Base-by-base conservation (phyloP, 2,113 vertebrate genomes). In the Elephantulus edwardii region DNA sequence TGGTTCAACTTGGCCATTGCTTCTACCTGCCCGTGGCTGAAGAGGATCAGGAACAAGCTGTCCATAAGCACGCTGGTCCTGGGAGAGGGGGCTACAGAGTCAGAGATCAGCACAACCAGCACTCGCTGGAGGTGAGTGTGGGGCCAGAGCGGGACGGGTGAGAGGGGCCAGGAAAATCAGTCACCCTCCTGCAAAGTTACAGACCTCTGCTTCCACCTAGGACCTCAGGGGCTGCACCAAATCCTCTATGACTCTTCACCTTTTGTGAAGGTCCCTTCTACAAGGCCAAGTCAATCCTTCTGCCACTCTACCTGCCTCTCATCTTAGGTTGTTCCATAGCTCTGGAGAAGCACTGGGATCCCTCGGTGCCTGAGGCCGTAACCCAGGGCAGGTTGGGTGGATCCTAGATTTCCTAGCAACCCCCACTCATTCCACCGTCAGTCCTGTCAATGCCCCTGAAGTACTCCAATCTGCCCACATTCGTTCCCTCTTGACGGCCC, bases 1-100 rank as follows among this genome's bases (percentile, higher is more conserved):
- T 99, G 99, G 99, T 98, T 98, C 1, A 98, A 98, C 3, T 12
- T 99, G 0, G 98, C 97, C 0, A n/a, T 97, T 0, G 98, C 98
- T 3, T 98, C 97, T 0, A 98, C 97, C 14, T 99, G 98, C 91
- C 95, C 89, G 0, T 97, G 98, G 96, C 81, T 98, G 90, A 97
- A 96, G 78, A 95, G 88, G 30, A 83, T 98, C 87, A 97, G 95
- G 72, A 91, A 92, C 70, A 97, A 95, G 2, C 90, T 97, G 87
- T 96, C 96, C 38, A 95, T 99, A 54, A 98, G 98, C 77, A 98
- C 98, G 0, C 54, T 98, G 94, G 95, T 98, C 14, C 96, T 99
- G 85, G 95, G 97, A 46, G 92, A 74, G 0, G 96, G 97, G 0
- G n/a, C 88, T n/a, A 96, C 77, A 0, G 0, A 52, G 0, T 0